Percentiles rank a stretch among this genome's conserved stretches.
These are phyloP conservation scores for Drosophila pandora DNA, from an alignment of 1,140 invertebrate species.

Conservation along the genomic window DNA sequence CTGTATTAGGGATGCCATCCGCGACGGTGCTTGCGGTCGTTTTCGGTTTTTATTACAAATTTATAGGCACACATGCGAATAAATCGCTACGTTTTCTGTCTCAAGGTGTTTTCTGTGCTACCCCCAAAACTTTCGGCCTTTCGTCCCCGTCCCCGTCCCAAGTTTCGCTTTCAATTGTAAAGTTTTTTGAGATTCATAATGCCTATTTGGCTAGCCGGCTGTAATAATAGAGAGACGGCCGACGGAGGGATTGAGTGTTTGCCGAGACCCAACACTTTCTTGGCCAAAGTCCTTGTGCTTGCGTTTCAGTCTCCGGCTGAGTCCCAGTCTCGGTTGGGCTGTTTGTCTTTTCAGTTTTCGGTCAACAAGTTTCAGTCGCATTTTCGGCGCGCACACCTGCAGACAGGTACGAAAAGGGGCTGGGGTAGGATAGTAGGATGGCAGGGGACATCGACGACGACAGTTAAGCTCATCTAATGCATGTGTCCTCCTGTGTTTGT, in stretches of 20 bases:
- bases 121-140: conserved; percentile 35
- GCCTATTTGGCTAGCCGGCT: conserved; percentile 63
- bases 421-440: conserved; percentile 18
- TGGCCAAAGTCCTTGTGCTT: conserved; percentile 46
- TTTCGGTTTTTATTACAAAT: conserved; percentile 82
- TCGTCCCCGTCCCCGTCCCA: conserved; percentile 2
- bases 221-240: not conserved
- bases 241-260: conserved; percentile 47
- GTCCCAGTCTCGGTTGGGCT: conserved; percentile 10
- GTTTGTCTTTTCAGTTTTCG: conserved; percentile 79
- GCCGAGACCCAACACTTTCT: conserved; percentile 64
- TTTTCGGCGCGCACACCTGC: conserved; percentile 71
- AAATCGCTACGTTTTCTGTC: conserved; percentile 61
- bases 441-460: conserved; percentile 32
- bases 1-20: conserved; percentile 67
- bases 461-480: conserved; percentile 79
- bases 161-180: conserved; percentile 65
- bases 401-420: conserved; percentile 40
- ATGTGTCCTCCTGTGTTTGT: conserved; percentile 77
- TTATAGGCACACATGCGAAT: conserved; percentile 83
- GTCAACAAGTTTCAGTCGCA: conserved; percentile 64
- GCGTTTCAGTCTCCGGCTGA: conserved; percentile 33
- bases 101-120: conserved; percentile 3
- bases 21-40: conserved; percentile 67
- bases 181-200: conserved; percentile 78